Base-by-base conservation (phyloP, 37 sponge, comb jelly and placozoan genomes). In the Aplysina aerophoba region DNA sequence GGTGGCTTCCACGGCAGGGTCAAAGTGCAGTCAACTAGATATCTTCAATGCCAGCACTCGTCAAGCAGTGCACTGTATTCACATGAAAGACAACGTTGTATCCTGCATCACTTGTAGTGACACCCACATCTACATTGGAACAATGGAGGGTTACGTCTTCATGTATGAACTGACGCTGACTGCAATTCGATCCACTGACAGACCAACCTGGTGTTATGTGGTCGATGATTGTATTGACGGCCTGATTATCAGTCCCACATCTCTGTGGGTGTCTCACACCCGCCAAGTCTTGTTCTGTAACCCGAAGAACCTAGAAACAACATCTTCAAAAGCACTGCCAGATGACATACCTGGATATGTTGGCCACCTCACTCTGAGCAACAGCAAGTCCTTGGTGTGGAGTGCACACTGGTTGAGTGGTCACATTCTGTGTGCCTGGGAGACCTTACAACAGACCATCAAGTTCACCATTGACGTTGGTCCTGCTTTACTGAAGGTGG, bases 111-210 rank as follows among this genome's bases (percentile, higher is more conserved):
- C 87, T 17, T 41, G 59, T 50, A 79, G 28, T 58, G 72, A 71
- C 8, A 21, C 20, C 15, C 41, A n/a, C 11, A 74, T 87, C 60
- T 87, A 59, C 59, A 56, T 81, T 19, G 87, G 82, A 0, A 87
- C 87, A 27, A 71, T 87, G 59, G 87, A 87, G 57, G 87, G 87
- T 0, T 72, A 75, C 39, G 60, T 82, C 25, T 73, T 87, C 59
- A 33, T 64, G 38, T 87, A 59, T 58, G 40, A 39, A 17, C 21
- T 68, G 15, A 55, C 34, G 12, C 11, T 87, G 15, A 68, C 34
- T 11, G 41, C 65, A 30, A 66, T 83, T 0, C 64, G 60, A 24
- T 55, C 55, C 2, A 57, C 56, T 15, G 6, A 60, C 13, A 59
- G 67, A 25, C 81, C 87, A 37, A n/a, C 20, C 19, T 8, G 34